Evolutionary conservation across 2,888 invertebrate genomes (phyloP).

Genomic region (Falcaria lacertinaria): DNA sequence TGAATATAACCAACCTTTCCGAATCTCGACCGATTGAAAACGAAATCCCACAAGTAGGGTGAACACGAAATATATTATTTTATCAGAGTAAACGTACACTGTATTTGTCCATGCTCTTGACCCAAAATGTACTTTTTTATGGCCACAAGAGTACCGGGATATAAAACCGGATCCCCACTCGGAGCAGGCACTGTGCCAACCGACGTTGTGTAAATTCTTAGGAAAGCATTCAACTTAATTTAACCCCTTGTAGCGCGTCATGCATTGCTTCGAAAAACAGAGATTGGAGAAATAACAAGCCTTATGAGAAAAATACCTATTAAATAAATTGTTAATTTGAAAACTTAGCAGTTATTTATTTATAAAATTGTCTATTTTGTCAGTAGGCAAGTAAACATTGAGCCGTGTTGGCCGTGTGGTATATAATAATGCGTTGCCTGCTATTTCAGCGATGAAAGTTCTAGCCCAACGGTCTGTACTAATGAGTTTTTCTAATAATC

Average conservation of each 20-base stretch:
- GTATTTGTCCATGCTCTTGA: constrained; percentile 23
- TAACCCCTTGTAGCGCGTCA: not conserved
- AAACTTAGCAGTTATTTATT: too few species aligned
- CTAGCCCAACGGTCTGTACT: too few species aligned
- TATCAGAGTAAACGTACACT: constrained; percentile 3
- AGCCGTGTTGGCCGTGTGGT: too few species aligned
- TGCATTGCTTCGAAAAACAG: too few species aligned
- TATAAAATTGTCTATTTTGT: too few species aligned
- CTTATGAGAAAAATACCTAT: too few species aligned
- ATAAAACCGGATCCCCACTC: constrained; percentile 20
- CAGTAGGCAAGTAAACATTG: too few species aligned
- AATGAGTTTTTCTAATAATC: too few species aligned
- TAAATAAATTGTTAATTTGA: too few species aligned
- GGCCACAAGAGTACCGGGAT: constrained; percentile 7
- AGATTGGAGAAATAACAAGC: too few species aligned
- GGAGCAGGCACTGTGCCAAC: constrained; percentile 21
- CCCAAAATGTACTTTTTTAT: constrained; percentile 24
- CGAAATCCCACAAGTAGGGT: not conserved
- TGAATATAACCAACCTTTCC: not conserved
- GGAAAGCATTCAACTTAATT: constrained; percentile 25
- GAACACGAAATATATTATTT: not conserved
- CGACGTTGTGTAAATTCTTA: constrained; percentile 17
- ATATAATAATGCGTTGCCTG: too few species aligned
- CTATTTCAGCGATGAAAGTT: too few species aligned
- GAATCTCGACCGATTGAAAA: not conserved